Evolutionary conservation across 2,113 vertebrate genomes (phyloP).

Genomic region (Silurus glanis): DNA sequence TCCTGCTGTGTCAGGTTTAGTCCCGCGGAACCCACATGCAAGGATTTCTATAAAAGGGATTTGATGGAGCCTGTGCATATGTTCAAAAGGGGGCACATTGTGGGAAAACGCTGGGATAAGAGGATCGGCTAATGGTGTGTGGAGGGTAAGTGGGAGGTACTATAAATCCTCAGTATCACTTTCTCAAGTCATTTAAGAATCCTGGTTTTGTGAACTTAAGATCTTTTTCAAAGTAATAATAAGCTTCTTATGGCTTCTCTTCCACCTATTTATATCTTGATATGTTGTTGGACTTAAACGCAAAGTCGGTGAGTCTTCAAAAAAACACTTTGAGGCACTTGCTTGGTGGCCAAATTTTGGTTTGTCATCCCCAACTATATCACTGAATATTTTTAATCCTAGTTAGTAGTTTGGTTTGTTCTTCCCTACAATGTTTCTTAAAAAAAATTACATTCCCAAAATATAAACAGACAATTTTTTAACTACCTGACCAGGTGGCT

Average conservation of each 20-base stretch:
- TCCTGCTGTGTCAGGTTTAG: conserved; percentile 43
- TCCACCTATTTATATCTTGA: neutral
- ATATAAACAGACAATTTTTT: neutral
- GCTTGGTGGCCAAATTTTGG: neutral
- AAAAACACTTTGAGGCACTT: no score
- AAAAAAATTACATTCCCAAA: neutral
- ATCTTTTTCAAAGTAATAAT: conserved; percentile 6
- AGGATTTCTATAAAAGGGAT: conserved; percentile 40
- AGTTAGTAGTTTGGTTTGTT: neutral
- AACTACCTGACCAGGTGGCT: neutral
- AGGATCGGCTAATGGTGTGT: conserved; percentile 39
- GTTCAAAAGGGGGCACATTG: conserved; percentile 19
- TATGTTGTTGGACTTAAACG: neutral
- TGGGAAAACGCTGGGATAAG: conserved; percentile 12
- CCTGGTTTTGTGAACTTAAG: conserved; percentile 3
- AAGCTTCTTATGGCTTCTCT: neutral
- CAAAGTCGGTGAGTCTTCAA: neutral
- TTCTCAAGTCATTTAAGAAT: conserved; percentile 28
- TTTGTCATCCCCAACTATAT: neutral
- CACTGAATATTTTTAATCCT: neutral
- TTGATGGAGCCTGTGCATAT: conserved; percentile 41
- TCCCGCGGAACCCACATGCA: conserved; percentile 31
- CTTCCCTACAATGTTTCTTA: neutral
- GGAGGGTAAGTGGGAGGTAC: neutral
- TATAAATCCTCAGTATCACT: conserved; percentile 21